phyloP scores from a whole-genome alignment of 1,140 invertebrate genomes.

The Hypsibius dujardini region DNA sequence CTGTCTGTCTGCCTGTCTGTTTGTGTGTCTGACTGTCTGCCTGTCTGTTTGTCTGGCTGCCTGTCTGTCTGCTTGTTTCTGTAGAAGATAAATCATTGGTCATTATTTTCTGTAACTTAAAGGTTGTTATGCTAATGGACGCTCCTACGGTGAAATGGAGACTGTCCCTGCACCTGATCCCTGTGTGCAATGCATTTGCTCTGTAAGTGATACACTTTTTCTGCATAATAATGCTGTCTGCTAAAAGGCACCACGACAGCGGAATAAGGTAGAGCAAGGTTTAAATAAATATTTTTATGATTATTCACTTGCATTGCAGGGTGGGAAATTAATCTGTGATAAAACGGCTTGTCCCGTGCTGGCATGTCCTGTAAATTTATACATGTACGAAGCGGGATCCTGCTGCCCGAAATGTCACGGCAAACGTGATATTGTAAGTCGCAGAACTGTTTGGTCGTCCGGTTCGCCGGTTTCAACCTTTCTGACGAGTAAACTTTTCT shows the following conservation, averaged over 20 bases:
- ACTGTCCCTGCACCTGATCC: slow-evolving; percentile 27
- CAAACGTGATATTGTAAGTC: not conserved
- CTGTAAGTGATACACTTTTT: slow-evolving; percentile 8
- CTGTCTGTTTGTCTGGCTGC: no score
- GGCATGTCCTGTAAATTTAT: slow-evolving; percentile 28
- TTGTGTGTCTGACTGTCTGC: no score
- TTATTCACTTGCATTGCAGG: slow-evolving; percentile 24
- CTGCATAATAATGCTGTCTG: no score
- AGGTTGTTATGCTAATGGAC: slow-evolving; percentile 29
- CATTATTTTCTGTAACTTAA: slow-evolving; percentile 21
- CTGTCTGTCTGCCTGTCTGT: no score
- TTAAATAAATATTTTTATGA: not conserved
- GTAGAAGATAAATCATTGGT: no score
- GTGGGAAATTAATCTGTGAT: slow-evolving; percentile 27
- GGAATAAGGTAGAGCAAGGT: no score
- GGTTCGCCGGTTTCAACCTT: no score
- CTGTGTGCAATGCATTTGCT: slow-evolving; percentile 29
- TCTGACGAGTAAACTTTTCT: no score
- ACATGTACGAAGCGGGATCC: slow-evolving; percentile 26
- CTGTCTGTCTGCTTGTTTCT: no score
- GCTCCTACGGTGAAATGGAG: slow-evolving; percentile 27
- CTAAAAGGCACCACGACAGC: no score
- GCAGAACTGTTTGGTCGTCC: not conserved
- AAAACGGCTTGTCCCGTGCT: slow-evolving; percentile 30
- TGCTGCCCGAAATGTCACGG: slow-evolving; percentile 31